Percentiles rank a stretch among this genome's conserved stretches.
These are phyloP conservation scores for Gymnocheta viridis DNA, from an alignment of 2,888 invertebrate genomes.

Conservation along the genomic window DNA sequence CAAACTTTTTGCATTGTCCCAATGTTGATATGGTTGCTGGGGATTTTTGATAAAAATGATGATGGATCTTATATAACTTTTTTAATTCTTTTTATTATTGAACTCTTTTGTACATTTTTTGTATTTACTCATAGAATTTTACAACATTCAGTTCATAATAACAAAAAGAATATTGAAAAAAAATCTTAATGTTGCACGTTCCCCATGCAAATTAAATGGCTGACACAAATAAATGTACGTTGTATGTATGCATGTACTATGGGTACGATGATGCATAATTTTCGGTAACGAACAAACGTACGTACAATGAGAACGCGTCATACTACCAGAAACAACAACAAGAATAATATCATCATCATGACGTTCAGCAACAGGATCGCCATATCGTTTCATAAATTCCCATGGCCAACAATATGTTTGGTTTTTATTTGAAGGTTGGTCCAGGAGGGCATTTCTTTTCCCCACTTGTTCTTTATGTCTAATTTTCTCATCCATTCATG, in stretches of 20 bases:
- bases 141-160: constrained; percentile 30
- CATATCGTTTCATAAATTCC: constrained; percentile 57
- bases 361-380: constrained; percentile 25
- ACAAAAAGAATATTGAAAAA: constrained; percentile 1
- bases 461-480: constrained; percentile 49
- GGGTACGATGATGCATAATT: constrained; percentile 29
- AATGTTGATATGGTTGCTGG: constrained; percentile 37
- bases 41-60: constrained; percentile 55
- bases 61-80: constrained; percentile 31
- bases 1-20: neutral
- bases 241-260: neutral
- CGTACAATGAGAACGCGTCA: constrained; percentile 22
- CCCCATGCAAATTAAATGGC: constrained; percentile 69
- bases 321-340: constrained; percentile 26
- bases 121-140: constrained; percentile 42
- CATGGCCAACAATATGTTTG: constrained; percentile 61
- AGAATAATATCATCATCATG: constrained; percentile 16
- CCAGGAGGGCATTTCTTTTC: constrained; percentile 51
- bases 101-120: constrained; percentile 19
- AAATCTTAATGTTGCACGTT: constrained; percentile 57
- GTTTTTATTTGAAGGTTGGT: constrained; percentile 55
- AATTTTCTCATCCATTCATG: constrained; percentile 67
- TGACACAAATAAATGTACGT: constrained; percentile 53
- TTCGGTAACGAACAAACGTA: constrained; percentile 25
- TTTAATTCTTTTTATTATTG: neutral